Conservation (phyloP, 2,113 vertebrate genomes). For the Cyphomyrus discorhynchus region DNA sequence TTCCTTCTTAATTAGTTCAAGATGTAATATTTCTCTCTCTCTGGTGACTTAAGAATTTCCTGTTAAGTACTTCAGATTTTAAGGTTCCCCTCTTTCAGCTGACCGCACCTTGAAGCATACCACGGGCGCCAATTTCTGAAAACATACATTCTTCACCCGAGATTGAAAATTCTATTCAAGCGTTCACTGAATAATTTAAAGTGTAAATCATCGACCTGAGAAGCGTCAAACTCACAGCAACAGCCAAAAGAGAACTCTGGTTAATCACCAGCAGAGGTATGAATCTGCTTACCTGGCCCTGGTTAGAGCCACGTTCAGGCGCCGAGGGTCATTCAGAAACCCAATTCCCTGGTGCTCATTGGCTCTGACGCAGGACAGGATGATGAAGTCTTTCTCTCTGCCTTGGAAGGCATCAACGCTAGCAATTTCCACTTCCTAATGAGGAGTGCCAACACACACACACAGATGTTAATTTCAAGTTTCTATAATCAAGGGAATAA, state of each 20-base stretch:
- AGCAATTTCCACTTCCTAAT: conserved; percentile 94
- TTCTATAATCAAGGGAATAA: not conserved
- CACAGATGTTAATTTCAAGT: not conserved
- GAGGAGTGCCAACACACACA: not conserved
- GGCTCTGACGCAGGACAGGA: conserved; percentile 92
- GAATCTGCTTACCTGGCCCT: conserved; percentile 72
- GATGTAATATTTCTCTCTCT: not conserved
- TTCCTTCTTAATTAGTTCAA: not conserved
- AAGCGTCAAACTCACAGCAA: not conserved
- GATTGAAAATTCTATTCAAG: not conserved
- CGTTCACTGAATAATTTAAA: not conserved
- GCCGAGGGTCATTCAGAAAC: conserved; percentile 90
- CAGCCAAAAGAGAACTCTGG: not conserved
- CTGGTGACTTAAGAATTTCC: not conserved
- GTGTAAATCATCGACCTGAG: not conserved
- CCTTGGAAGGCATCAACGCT: conserved; percentile 98
- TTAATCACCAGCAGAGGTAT: not conserved
- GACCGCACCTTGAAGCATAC: not conserved
- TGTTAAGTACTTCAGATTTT: not conserved
- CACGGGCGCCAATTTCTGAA: not conserved
- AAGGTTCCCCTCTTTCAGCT: not conserved
- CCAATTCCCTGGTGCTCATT: conserved; percentile 97
- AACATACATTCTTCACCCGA: not conserved
- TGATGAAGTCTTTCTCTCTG: conserved; percentile 96
- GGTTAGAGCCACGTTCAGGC: conserved; percentile 95